phyloP scores from a whole-genome alignment of 2,888 invertebrate genomes.

The Drosophila anceps region DNA sequence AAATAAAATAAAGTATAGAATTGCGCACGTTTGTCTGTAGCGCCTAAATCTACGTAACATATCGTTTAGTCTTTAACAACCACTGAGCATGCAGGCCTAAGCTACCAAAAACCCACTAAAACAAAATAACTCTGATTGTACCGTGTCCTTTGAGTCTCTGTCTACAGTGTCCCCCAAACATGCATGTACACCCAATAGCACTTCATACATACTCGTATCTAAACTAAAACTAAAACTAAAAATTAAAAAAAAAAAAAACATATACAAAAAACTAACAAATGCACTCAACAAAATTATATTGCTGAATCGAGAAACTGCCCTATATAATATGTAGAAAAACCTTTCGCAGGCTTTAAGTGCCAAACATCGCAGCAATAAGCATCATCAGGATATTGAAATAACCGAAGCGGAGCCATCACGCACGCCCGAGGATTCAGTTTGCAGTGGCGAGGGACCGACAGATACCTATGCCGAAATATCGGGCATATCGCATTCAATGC shows the following conservation, averaged over 20 bases:
- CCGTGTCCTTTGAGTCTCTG: constrained; percentile 41
- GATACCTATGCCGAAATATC: constrained; percentile 86
- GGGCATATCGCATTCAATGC: constrained; percentile 85
- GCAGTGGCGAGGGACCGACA: constrained; percentile 94
- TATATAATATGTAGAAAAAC: constrained; percentile 45
- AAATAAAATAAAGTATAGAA: constrained; percentile 17
- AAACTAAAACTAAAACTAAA: constrained; percentile 29
- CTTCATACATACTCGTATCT: constrained; percentile 32
- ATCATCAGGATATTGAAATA: constrained; percentile 88
- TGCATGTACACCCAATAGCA: constrained; percentile 48
- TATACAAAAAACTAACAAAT: constrained; percentile 25
- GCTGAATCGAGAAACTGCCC: constrained; percentile 19
- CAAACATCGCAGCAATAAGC: constrained; percentile 87
- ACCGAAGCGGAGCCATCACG: constrained; percentile 93
- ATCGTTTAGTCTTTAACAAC: constrained; percentile 23
- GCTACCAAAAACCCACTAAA: constrained; percentile 24
- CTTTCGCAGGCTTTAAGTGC: constrained; percentile 91
- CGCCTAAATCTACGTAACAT: constrained; percentile 61
- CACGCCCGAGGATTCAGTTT: constrained; percentile 96
- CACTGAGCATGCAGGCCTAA: constrained; percentile 49
- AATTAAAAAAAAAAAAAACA: constrained; percentile 3
- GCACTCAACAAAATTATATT: constrained; percentile 45
- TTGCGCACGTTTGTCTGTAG: constrained; percentile 72
- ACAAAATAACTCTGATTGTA: constrained; percentile 24
- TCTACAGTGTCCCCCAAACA: constrained; percentile 29